Percentiles rank a stretch among this genome's conserved stretches.
Conservation (phyloP, 2,113 vertebrate genomes). For the Zapornia atra region DNA sequence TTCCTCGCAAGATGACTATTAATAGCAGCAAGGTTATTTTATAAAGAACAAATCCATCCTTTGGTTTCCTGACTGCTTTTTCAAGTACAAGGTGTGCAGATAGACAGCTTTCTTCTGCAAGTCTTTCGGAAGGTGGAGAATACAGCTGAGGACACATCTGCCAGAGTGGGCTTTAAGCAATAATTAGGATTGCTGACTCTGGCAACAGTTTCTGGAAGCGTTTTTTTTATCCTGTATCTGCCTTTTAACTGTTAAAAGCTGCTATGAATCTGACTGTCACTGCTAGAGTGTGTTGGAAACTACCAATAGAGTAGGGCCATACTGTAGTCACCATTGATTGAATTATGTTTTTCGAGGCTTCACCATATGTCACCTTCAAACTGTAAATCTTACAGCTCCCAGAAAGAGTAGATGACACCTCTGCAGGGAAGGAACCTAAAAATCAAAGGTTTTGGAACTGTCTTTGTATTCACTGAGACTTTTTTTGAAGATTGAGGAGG, state of each 20-base stretch:
- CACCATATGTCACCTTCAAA: background rate
- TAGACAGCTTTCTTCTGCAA: background rate
- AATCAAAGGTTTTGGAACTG: constrained; percentile 8
- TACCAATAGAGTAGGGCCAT: background rate
- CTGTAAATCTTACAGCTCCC: background rate
- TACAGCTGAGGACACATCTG: background rate
- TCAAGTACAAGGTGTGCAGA: background rate
- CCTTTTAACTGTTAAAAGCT: background rate
- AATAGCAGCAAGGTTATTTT: too few relatives aligned
- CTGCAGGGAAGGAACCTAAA: background rate
- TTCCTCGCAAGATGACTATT: background rate
- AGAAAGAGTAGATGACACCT: background rate
- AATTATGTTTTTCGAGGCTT: too few relatives aligned
- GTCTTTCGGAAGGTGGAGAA: background rate
- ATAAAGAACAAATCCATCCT: background rate
- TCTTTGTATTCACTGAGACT: background rate
- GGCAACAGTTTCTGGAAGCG: background rate
- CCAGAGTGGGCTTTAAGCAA: background rate
- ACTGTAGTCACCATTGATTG: background rate
- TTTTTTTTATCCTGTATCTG: background rate
- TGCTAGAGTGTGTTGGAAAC: background rate
- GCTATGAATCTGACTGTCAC: background rate
- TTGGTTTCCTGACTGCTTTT: background rate
- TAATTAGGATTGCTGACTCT: background rate
- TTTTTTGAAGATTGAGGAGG: background rate